Conservation (phyloP, 2,888 invertebrate genomes). For the Archaeoteleia sp. region DNA sequence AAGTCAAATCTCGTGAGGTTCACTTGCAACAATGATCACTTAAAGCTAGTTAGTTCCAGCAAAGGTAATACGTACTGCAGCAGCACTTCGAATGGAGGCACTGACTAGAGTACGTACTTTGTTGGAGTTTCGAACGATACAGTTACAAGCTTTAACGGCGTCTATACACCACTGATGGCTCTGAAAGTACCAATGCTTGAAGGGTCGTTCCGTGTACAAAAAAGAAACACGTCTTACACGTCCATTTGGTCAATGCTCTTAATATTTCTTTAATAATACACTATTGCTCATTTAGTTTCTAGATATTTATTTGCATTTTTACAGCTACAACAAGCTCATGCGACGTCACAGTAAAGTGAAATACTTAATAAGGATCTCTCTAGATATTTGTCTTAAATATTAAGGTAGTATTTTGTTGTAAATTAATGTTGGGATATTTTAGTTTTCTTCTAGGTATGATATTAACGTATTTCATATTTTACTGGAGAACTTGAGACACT, state of each 20-base stretch:
- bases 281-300: conserved; percentile 8
- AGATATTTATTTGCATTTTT: too few species aligned
- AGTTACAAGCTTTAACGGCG: conserved; percentile 37
- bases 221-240: conserved; percentile 20
- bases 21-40: conserved; percentile 37
- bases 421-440: too few species aligned
- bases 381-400: too few species aligned
- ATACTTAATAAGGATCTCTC: too few species aligned
- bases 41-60: conserved; percentile 33
- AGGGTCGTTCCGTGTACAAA: conserved; percentile 25
- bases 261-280: conserved; percentile 21
- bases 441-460: too few species aligned
- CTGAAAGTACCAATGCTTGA: conserved; percentile 21
- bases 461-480: too few species aligned
- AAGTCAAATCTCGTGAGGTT: conserved; percentile 41
- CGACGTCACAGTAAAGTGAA: too few species aligned
- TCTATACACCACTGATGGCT: conserved; percentile 34
- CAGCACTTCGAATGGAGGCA: conserved; percentile 17
- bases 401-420: too few species aligned
- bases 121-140: conserved; percentile 23
- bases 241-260: conserved; percentile 34
- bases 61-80: conserved; percentile 16
- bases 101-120: conserved; percentile 21
- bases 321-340: too few species aligned
- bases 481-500: too few species aligned